Conservation (phyloP, 2,888 invertebrate genomes). For the Teinopalpus imperialis region DNA sequence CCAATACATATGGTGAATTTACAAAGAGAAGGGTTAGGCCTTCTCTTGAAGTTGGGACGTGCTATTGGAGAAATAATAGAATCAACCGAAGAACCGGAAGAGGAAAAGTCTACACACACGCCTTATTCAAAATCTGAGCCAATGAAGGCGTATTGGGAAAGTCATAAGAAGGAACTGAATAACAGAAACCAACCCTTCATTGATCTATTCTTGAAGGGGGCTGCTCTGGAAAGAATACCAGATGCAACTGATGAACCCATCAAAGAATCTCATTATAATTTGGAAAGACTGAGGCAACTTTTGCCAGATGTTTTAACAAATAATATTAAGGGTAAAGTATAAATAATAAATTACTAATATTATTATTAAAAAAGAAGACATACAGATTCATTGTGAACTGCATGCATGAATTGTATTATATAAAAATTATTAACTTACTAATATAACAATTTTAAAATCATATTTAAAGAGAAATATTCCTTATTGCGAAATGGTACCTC, state of each 20-base stretch:
- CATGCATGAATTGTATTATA: slow-evolving; percentile 50
- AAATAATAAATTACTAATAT: slow-evolving; percentile 37
- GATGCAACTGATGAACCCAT: slow-evolving; percentile 63
- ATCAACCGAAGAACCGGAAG: slow-evolving; percentile 47
- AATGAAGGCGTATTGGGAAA: slow-evolving; percentile 76
- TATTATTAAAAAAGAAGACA: slow-evolving; percentile 58
- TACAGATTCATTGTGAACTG: slow-evolving; percentile 71
- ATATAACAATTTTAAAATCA: no score
- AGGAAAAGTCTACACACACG: slow-evolving; percentile 35
- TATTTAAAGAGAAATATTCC: no score
- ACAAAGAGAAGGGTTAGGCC: slow-evolving; percentile 70
- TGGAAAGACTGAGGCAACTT: slow-evolving; percentile 56
- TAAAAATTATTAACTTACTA: no score
- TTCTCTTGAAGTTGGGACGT: slow-evolving; percentile 64
- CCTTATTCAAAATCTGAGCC: slow-evolving; percentile 50
- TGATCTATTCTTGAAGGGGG: slow-evolving; percentile 63
- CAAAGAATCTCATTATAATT: slow-evolving; percentile 73
- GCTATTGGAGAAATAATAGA: slow-evolving; percentile 50
- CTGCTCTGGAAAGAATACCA: slow-evolving; percentile 63
- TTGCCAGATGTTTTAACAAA: slow-evolving; percentile 59
- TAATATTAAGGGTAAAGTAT: slow-evolving; percentile 69
- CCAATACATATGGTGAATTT: slow-evolving; percentile 73
- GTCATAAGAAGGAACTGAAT: slow-evolving; percentile 55
- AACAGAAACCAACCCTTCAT: slow-evolving; percentile 61
- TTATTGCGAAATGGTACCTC: no score